Conservation (phyloP, 2,888 invertebrate genomes). For the Archips xylosteana region DNA sequence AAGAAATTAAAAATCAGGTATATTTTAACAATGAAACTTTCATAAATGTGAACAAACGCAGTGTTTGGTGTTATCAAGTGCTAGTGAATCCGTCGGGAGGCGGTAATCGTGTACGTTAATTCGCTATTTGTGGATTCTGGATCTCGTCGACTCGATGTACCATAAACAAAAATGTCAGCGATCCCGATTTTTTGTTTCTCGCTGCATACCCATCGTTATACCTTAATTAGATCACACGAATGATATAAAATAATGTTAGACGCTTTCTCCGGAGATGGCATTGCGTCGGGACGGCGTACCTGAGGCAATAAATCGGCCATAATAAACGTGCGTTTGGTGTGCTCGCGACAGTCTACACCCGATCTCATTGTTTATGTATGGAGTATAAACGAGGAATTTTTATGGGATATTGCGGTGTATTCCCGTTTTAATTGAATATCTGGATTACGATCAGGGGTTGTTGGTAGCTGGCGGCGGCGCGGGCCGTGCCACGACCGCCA, state of each 20-base stretch:
- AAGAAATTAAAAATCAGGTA: conserved; percentile 83
- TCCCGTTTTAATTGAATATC: conserved; percentile 72
- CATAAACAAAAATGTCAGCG: conserved; percentile 87
- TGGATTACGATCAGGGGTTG: conserved; percentile 60
- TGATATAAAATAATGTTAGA: conserved; percentile 80
- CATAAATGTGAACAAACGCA: conserved; percentile 81
- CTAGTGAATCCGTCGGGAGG: conserved; percentile 83
- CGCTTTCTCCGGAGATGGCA: conserved; percentile 71
- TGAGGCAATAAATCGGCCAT: conserved; percentile 78
- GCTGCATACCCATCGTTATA: conserved; percentile 81
- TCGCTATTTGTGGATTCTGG: conserved; percentile 85
- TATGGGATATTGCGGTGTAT: conserved; percentile 72
- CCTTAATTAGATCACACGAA: conserved; percentile 83
- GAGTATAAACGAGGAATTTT: conserved; percentile 82
- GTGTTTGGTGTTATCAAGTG: conserved; percentile 83
- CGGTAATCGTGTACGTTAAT: conserved; percentile 85
- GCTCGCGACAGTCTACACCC: conserved; percentile 82
- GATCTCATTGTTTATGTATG: conserved; percentile 86
- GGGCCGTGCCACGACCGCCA: conserved; percentile 59
- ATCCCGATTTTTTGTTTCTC: conserved; percentile 86
- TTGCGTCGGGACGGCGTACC: conserved; percentile 63
- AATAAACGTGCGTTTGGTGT: conserved; percentile 82
- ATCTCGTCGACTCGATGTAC: conserved; percentile 82
- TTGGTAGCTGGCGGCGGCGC: conserved; percentile 55
- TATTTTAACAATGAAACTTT: conserved; percentile 81